Conservation (phyloP, 2,888 invertebrate genomes). For the Choristoneura rosaceana region DNA sequence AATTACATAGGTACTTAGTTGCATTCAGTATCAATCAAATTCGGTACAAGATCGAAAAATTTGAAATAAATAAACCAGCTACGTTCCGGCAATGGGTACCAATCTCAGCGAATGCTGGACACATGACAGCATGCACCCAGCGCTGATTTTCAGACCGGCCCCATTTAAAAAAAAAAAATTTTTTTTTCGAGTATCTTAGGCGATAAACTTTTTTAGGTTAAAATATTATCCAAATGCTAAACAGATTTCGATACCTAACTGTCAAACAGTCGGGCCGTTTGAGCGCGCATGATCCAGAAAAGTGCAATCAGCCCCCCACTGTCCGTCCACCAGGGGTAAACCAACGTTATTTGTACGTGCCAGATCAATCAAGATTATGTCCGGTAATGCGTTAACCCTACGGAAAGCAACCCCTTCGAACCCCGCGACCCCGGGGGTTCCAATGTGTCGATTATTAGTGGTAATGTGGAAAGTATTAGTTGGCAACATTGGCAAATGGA, state of each 20-base stretch:
- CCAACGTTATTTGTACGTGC: slow-evolving; percentile 74
- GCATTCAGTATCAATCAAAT: too few relatives aligned
- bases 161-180: too few relatives aligned
- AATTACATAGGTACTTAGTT: too few relatives aligned
- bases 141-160: too few relatives aligned
- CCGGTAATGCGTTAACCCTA: slow-evolving; percentile 77
- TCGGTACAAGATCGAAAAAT: too few relatives aligned
- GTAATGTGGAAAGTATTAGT: slow-evolving; percentile 50
- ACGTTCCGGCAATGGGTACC: too few relatives aligned
- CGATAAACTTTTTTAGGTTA: too few relatives aligned
- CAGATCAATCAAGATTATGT: slow-evolving; percentile 83
- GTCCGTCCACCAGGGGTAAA: slow-evolving; percentile 48
- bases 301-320: slow-evolving; percentile 59
- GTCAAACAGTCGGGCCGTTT: too few relatives aligned
- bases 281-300: slow-evolving; percentile 43
- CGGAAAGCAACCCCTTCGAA: slow-evolving; percentile 41
- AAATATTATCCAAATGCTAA: neutral
- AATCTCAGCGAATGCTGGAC: too few relatives aligned
- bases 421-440: slow-evolving; percentile 57
- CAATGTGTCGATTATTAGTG: slow-evolving; percentile 78
- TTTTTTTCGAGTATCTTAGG: too few relatives aligned
- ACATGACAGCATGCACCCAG: too few relatives aligned
- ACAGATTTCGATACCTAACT: neutral
- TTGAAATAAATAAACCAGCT: too few relatives aligned
- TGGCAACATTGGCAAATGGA: neutral